A percentile compares a stretch with the other conserved stretches of the same genome.
These are phyloP conservation scores for Acanthosoma haemorrhoidale DNA, from an alignment of 2,888 invertebrate genomes.

Conservation along the genomic window DNA sequence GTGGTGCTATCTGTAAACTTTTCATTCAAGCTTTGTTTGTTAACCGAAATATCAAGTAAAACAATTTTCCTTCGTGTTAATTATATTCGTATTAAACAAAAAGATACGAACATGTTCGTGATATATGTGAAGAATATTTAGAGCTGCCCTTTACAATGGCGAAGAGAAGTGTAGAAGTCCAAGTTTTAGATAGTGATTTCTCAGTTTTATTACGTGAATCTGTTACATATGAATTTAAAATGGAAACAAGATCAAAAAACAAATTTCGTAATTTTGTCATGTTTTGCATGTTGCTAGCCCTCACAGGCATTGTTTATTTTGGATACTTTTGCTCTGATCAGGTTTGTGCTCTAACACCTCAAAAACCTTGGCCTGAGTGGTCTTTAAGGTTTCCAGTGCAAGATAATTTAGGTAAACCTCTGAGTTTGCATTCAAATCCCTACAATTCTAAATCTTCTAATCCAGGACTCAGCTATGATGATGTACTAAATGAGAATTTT, in stretches of 20 bases:
- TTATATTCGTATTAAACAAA: background rate
- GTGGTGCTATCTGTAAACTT: background rate
- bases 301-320: constrained; percentile 81
- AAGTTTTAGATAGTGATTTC: constrained; percentile 75
- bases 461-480: constrained; percentile 73
- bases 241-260: constrained; percentile 71
- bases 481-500: constrained; percentile 79
- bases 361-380: constrained; percentile 43
- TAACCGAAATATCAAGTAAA: background rate
- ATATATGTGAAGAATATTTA: background rate
- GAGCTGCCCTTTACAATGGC: constrained; percentile 40
- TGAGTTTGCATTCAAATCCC: constrained; percentile 44
- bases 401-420: constrained; percentile 53
- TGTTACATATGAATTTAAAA: constrained; percentile 74
- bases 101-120: constrained; percentile 6
- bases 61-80: background rate
- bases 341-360: constrained; percentile 51
- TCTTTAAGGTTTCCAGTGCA: constrained; percentile 44
- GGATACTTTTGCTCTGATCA: constrained; percentile 87
- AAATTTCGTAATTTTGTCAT: constrained; percentile 69
- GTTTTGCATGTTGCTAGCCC: constrained; percentile 73
- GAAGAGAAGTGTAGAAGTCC: constrained; percentile 71
- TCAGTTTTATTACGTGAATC: constrained; percentile 65
- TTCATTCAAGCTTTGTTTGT: background rate
- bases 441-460: constrained; percentile 42